A percentile compares a stretch with the other conserved stretches of the same genome.
These are phyloP conservation scores for Solea senegalensis DNA, from an alignment of 2,113 vertebrate species.

Conservation along the genomic window DNA sequence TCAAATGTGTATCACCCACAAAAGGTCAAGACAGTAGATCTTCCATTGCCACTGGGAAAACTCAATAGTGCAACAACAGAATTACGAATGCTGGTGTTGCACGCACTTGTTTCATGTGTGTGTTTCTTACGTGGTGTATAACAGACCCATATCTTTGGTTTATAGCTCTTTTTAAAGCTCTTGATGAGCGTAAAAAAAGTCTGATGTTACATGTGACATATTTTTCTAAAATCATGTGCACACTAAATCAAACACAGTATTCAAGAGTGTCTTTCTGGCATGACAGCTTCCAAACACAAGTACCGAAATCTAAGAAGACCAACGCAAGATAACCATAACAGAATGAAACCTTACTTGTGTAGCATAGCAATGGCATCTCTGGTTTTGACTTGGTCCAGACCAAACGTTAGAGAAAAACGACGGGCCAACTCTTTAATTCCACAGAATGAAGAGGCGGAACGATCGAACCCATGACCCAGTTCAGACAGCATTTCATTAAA, in stretches of 20 bases:
- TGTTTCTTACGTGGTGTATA: neutral
- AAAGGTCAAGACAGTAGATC: slow-evolving; percentile 11
- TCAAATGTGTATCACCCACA: neutral
- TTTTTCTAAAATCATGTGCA: slow-evolving; percentile 5
- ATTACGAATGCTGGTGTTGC: neutral
- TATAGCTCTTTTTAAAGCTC: too few relatives aligned
- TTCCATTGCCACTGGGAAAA: neutral
- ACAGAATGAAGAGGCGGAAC: slow-evolving; percentile 93
- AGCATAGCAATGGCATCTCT: slow-evolving; percentile 99
- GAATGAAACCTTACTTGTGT: slow-evolving; percentile 90
- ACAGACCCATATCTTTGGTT: neutral
- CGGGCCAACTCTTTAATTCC: slow-evolving; percentile 98
- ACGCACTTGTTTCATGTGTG: neutral
- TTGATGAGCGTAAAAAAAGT: neutral
- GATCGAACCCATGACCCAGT: slow-evolving; percentile 94
- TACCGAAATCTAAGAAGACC: slow-evolving; percentile 11
- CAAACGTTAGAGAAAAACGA: slow-evolving; percentile 97
- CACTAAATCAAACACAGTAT: slow-evolving; percentile 17
- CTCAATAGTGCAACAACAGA: neutral
- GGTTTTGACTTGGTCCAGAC: slow-evolving; percentile 98
- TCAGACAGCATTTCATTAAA: slow-evolving; percentile 99
- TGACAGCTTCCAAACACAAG: slow-evolving; percentile 34
- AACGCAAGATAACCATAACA: neutral
- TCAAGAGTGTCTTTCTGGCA: slow-evolving; percentile 37
- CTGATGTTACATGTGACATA: neutral